These are phyloP conservation scores for Baronia brevicornis DNA, from an alignment of 2,888 invertebrate species.

Conservation along the genomic window DNA sequence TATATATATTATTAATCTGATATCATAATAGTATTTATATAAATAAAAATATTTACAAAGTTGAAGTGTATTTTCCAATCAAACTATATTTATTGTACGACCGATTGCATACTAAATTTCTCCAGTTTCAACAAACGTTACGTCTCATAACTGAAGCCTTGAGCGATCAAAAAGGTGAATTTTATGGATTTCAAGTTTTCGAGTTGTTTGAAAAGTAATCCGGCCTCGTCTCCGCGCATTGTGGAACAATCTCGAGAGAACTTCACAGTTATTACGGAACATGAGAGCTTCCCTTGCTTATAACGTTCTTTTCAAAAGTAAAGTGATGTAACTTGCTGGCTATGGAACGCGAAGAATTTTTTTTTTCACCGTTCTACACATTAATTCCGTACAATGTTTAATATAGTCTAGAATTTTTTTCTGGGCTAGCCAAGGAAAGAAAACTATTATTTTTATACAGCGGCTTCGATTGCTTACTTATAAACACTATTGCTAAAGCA, in stretches of 20 bases:
- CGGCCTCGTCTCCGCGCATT: slow-evolving; percentile 35
- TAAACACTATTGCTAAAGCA: no score
- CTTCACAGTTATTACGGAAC: slow-evolving; percentile 44
- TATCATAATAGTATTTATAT: no score
- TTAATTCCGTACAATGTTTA: not conserved
- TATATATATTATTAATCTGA: no score
- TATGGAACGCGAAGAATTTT: slow-evolving; percentile 1
- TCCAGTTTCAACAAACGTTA: slow-evolving; percentile 6
- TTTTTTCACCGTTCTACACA: slow-evolving; percentile 1
- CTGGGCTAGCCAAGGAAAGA: no score
- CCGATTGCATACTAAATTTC: no score
- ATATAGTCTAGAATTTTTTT: no score
- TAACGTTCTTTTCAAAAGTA: slow-evolving; percentile 23
- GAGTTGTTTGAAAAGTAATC: slow-evolving; percentile 59
- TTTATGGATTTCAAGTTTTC: slow-evolving; percentile 53
- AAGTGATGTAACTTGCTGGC: slow-evolving; percentile 15
- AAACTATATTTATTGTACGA: no score
- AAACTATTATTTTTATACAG: no score
- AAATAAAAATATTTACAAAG: no score
- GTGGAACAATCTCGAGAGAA: slow-evolving; percentile 35
- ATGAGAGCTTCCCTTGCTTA: slow-evolving; percentile 28
- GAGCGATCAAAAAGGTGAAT: slow-evolving; percentile 43
- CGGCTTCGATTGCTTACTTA: no score
- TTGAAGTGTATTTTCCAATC: no score
- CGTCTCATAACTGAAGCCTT: slow-evolving; percentile 22